Conservation (phyloP, 1,140 invertebrate species). For the Euschistus heros region DNA sequence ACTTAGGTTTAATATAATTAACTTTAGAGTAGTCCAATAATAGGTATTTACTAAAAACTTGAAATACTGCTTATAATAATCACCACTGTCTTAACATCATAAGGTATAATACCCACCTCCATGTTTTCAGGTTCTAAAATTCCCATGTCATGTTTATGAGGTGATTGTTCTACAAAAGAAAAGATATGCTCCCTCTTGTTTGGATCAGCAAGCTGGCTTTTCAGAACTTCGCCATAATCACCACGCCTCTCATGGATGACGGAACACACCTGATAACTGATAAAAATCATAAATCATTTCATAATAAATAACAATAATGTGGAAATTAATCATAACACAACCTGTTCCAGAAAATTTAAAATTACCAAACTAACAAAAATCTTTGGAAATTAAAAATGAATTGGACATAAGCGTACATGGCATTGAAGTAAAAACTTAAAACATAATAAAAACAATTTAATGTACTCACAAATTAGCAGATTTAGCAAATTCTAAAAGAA, state of each 20-base stretch:
- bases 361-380: too few species aligned
- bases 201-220: slow-evolving; percentile 47
- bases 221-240: slow-evolving; percentile 45
- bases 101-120: slow-evolving; percentile 20
- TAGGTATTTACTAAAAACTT: too few species aligned
- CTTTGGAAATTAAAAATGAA: too few species aligned
- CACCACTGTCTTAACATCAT: too few species aligned
- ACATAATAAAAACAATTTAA: not conserved
- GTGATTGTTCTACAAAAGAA: slow-evolving; percentile 27
- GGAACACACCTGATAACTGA: slow-evolving; percentile 51
- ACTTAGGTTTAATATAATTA: too few species aligned
- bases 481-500: slow-evolving; percentile 25
- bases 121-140: slow-evolving; percentile 26
- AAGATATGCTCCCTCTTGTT: slow-evolving; percentile 39
- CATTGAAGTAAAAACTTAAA: too few species aligned
- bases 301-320: not conserved
- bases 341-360: too few species aligned
- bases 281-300: not conserved
- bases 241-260: slow-evolving; percentile 45
- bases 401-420: too few species aligned
- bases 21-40: too few species aligned
- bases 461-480: slow-evolving; percentile 30
- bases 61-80: too few species aligned
- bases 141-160: slow-evolving; percentile 25
- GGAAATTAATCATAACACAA: too few species aligned